Evolutionary conservation across 2,888 invertebrate species (phyloP).

Genomic region (Limnephilus lunatus): DNA sequence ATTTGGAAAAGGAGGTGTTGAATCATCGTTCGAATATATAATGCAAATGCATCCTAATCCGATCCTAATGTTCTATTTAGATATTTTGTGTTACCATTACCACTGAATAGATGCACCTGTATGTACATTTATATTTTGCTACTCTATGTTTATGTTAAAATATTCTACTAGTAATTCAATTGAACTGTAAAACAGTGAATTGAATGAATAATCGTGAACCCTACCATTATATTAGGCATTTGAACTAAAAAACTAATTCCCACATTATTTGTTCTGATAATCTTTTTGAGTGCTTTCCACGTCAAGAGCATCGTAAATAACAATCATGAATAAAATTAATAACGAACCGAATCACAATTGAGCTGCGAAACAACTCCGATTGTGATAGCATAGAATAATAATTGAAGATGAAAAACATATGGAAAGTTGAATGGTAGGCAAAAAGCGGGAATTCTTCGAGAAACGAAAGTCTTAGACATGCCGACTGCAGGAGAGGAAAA

Average conservation of each 20-base stretch:
- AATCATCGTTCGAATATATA: no score
- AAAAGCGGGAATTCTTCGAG: constrained; percentile 36
- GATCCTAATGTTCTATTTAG: not conserved
- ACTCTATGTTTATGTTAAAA: not conserved
- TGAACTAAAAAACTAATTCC: constrained; percentile 17
- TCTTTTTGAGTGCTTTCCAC: not conserved
- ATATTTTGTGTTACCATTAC: not conserved
- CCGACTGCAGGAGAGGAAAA: not conserved
- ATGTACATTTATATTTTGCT: not conserved
- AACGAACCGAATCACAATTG: constrained; percentile 16
- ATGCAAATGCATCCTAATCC: no score
- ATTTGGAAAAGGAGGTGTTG: no score
- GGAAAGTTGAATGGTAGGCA: constrained; percentile 30
- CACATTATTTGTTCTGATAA: not conserved
- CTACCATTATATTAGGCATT: not conserved
- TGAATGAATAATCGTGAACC: not conserved
- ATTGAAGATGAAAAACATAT: constrained; percentile 34
- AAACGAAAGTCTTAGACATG: constrained; percentile 36
- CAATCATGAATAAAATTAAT: constrained; percentile 27
- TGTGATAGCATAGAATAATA: constrained; percentile 5
- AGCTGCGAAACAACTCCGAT: constrained; percentile 13
- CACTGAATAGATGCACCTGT: not conserved
- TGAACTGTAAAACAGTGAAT: not conserved
- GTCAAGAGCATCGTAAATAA: not conserved
- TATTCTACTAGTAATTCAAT: not conserved